phyloP scores from a whole-genome alignment of 2,797 vertebrate species.

The Limosa lapponica region DNA sequence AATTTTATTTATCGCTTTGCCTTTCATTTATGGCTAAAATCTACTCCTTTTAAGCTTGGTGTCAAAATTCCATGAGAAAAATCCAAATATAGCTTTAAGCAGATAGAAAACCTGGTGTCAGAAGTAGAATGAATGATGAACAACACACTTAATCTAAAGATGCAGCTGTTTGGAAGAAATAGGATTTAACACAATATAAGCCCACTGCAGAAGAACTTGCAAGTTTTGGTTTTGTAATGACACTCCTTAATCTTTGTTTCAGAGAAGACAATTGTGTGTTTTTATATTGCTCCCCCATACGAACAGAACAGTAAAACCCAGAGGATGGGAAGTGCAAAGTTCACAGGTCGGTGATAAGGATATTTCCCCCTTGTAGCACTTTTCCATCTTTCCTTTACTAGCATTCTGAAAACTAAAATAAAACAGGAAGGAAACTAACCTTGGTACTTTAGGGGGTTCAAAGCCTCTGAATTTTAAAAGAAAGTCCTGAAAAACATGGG shows the following conservation, averaged over 20 bases:
- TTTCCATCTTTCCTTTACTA: neutral
- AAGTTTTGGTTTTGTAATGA: neutral
- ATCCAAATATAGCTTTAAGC: neutral
- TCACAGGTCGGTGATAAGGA: conserved; percentile 21
- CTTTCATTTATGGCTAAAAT: neutral
- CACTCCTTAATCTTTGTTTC: neutral
- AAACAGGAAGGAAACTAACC: neutral
- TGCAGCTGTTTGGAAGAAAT: neutral
- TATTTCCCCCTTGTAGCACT: conserved; percentile 21
- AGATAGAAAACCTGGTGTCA: neutral
- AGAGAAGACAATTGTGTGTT: neutral
- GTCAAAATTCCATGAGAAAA: neutral
- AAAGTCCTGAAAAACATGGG: neutral
- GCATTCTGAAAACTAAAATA: conserved; percentile 3
- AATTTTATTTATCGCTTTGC: accelerated
- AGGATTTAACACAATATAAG: neutral
- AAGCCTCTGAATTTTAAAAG: conserved; percentile 8
- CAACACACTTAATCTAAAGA: neutral
- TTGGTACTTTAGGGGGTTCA: neutral
- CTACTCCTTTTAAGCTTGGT: neutral
- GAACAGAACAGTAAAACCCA: conserved; percentile 19
- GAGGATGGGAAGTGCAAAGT: conserved; percentile 54
- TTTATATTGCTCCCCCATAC: neutral
- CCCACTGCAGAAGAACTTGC: neutral
- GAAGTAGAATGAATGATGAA: neutral